Evolutionary conservation across 2,113 vertebrate genomes (phyloP), one percentile per base, ranked within the genome.

Genomic region (Leptobrachium leishanense): DNA sequence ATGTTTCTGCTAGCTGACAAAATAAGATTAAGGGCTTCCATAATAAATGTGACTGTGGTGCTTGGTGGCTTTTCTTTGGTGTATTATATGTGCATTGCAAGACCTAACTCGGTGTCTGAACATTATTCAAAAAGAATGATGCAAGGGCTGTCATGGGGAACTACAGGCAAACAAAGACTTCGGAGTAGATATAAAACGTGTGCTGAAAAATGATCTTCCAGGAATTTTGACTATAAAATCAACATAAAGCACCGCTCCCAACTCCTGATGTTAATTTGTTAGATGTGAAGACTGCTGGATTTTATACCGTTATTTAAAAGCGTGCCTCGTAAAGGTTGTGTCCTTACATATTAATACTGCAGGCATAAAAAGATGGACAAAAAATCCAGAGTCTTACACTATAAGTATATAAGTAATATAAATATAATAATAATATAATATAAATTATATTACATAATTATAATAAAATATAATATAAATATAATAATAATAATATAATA

Each of bases 101-200:
- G 83, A 81, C 84, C 82, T 68, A 74, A 86, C 87, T 84, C 76
- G 6, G 75, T 62, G 50, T 79, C 85, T 84, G 82, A 86, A 87
- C 85, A 92, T 92, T 90, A 88, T 82, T 92, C 88, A 91, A 87
- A 85, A 90, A 93, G 89, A 90, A 89, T 91, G 88, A 90, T 84
- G 87, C 83, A 82, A 46, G 78, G 41, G 40, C 84, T 84, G 82
- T 85, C 84, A 86, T 57, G 13, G 81, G 54, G 83, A 59, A 88
- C 82, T 5, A 80, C 71, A 84, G 78, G 46, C 77, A 88, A 89
- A 88, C 82, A 85, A 86, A 86, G 75, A 83, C 86, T 82, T 84
- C 84, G 74, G 80, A 83, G 76, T 83, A 81, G 82, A 44, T 72
- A 77, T 85, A 86, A 89, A 90, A 85, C 82, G 82, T 68, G 43